Percentiles rank a stretch among this genome's conserved stretches.
Evolutionary conservation across 2,888 invertebrate species (phyloP).

Genomic region (Cacoxenus indagator): DNA sequence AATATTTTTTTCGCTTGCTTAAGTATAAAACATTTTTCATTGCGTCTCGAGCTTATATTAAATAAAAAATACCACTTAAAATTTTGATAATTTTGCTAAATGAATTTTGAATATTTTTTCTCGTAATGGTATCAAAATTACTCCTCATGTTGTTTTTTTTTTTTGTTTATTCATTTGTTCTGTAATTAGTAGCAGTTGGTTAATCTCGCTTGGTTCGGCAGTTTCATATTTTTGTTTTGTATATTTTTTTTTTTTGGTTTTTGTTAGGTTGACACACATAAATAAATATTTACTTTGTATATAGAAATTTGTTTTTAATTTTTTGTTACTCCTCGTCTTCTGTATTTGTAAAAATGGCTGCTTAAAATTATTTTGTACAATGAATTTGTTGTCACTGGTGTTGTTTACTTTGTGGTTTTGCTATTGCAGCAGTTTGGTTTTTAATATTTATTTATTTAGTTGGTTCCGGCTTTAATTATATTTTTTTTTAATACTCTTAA

Average conservation of each 20-base stretch:
- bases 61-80: conserved; percentile 33
- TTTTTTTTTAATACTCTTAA: conserved; percentile 38
- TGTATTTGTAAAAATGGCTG: conserved; percentile 42
- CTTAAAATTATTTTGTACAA: conserved; percentile 63
- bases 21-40: conserved; percentile 41
- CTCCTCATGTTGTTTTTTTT: conserved; percentile 37
- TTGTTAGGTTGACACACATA: not conserved
- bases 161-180: conserved; percentile 20
- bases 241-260: conserved; percentile 21
- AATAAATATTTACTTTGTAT: conserved; percentile 17
- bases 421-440: conserved; percentile 34
- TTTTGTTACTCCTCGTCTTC: conserved; percentile 21
- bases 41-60: conserved; percentile 31
- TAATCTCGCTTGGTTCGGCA: conserved; percentile 25
- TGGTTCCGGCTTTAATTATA: conserved; percentile 36
- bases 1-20: conserved; percentile 44
- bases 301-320: conserved; percentile 37
- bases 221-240: conserved; percentile 25
- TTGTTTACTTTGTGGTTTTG: conserved; percentile 30
- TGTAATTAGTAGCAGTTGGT: not conserved
- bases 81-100: conserved; percentile 52
- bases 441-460: not conserved
- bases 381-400: conserved; percentile 54
- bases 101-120: conserved; percentile 18
- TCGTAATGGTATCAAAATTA: conserved; percentile 51